Conservation (phyloP, 2,113 vertebrate species). For the Parus major region DNA sequence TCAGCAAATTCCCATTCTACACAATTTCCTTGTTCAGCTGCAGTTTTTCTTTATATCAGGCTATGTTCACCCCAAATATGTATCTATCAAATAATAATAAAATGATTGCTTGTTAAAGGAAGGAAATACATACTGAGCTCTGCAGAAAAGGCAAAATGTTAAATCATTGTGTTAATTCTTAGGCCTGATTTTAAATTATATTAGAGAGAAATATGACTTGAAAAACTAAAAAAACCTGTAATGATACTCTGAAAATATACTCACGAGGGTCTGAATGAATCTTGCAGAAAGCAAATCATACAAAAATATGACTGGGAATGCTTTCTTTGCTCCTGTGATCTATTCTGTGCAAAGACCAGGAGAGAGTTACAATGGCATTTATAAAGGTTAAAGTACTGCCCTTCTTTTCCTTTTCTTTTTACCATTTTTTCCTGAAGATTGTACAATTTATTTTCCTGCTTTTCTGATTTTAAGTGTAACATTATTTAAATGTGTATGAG, state of each 20-base stretch:
- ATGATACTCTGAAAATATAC: not conserved
- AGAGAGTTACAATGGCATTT: not conserved
- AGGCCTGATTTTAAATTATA: not conserved
- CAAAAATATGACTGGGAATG: not conserved
- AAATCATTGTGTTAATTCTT: not conserved
- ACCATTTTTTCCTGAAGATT: not conserved
- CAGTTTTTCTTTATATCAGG: not conserved
- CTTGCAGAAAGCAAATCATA: not conserved
- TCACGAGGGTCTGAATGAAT: not conserved
- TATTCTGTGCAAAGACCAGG: not conserved
- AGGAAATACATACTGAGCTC: not conserved
- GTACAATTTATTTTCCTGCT: not conserved
- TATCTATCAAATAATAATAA: not conserved
- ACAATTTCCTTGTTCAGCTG: not conserved
- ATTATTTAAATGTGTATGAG: not conserved
- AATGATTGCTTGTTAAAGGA: not conserved
- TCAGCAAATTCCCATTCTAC: not conserved
- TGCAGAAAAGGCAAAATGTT: not conserved
- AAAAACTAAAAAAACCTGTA: not conserved
- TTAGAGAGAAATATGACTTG: not conserved
- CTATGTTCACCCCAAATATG: not conserved
- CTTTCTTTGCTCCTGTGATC: not conserved
- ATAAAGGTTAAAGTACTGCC: not conserved
- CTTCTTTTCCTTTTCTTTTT: not conserved
- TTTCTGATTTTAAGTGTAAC: not conserved